phyloP scores from a whole-genome alignment of 2,113 vertebrate genomes.

The Euleptes europaea region DNA sequence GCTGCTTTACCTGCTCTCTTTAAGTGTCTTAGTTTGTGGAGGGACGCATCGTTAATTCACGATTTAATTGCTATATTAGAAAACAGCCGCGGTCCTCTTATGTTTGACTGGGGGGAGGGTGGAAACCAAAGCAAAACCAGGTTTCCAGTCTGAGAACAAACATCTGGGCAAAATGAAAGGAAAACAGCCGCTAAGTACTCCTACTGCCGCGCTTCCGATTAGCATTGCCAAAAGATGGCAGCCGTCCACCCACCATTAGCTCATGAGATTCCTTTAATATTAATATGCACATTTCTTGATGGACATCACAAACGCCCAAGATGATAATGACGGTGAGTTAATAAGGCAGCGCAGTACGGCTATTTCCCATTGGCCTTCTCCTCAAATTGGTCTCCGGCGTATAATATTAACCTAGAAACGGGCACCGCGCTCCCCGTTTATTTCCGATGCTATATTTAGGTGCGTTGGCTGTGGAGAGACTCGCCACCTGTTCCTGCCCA shows the following conservation, averaged over 20 bases:
- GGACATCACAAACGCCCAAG: constrained; percentile 43
- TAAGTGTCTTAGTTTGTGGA: constrained; percentile 42
- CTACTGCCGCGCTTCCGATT: constrained; percentile 58
- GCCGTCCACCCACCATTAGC: constrained; percentile 58
- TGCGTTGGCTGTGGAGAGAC: constrained; percentile 51
- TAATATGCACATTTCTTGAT: constrained; percentile 63
- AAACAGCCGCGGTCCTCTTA: constrained; percentile 43
- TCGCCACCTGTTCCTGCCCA: constrained; percentile 62
- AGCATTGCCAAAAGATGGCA: constrained; percentile 64
- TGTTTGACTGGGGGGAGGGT: neutral
- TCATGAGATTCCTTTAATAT: constrained; percentile 49
- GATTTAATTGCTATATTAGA: constrained; percentile 52
- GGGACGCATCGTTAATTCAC: constrained; percentile 40
- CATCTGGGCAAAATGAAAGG: constrained; percentile 49
- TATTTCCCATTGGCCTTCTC: constrained; percentile 40
- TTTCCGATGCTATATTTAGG: constrained; percentile 64
- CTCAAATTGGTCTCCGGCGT: constrained; percentile 49
- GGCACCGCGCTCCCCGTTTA: constrained; percentile 26
- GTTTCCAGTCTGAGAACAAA: constrained; percentile 40
- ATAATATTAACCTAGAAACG: constrained; percentile 52
- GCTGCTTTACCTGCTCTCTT: constrained; percentile 46
- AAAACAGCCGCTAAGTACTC: constrained; percentile 31
- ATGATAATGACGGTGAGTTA: constrained; percentile 49
- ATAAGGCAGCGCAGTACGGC: constrained; percentile 33
- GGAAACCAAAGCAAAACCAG: constrained; percentile 42